A percentile compares a stretch with the other conserved stretches of the same genome.
Evolutionary conservation across 2,888 invertebrate genomes (phyloP).

Genomic region (Mechanitis messenoides): DNA sequence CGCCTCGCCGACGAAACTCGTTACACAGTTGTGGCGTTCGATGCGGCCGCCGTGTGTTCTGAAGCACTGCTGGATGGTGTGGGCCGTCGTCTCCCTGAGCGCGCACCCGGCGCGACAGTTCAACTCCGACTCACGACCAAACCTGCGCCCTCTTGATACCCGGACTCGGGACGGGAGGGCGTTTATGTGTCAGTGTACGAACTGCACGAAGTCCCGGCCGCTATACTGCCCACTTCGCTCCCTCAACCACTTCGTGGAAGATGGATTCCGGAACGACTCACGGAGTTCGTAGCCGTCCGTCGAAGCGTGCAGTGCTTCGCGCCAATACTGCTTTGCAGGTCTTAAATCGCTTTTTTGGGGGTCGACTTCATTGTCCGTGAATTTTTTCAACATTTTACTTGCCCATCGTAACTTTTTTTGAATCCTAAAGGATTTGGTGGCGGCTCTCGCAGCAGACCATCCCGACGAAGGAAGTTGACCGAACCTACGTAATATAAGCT

Average conservation of each 20-base stretch:
- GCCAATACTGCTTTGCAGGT: conserved; percentile 9
- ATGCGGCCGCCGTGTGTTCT: conserved; percentile 44
- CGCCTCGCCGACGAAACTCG: conserved; percentile 27
- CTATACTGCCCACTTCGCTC: conserved; percentile 20
- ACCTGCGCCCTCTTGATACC: conserved; percentile 25
- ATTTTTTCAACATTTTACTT: conserved; percentile 14
- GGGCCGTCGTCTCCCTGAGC: conserved; percentile 37
- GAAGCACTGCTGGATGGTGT: conserved; percentile 33
- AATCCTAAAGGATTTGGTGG: conserved; percentile 28
- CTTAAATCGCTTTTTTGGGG: background rate
- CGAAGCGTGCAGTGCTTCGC: conserved; percentile 11
- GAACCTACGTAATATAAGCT: conserved; percentile 20
- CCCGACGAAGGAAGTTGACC: conserved; percentile 29
- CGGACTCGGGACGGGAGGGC: conserved; percentile 36
- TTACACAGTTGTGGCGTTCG: conserved; percentile 39
- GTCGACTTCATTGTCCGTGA: conserved; percentile 7
- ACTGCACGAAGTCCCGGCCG: conserved; percentile 41
- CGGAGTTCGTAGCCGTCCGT: conserved; percentile 12
- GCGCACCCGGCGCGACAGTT: conserved; percentile 41
- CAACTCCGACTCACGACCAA: conserved; percentile 19
- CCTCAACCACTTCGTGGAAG: conserved; percentile 27
- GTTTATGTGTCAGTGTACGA: conserved; percentile 37
- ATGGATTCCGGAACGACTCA: conserved; percentile 11
- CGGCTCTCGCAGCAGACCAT: conserved; percentile 30
- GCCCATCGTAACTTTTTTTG: conserved; percentile 27